Percentiles rank a stretch among this genome's conserved stretches.
Conservation (phyloP, 2,797 vertebrate genomes). For the Cynopterus sphinx region DNA sequence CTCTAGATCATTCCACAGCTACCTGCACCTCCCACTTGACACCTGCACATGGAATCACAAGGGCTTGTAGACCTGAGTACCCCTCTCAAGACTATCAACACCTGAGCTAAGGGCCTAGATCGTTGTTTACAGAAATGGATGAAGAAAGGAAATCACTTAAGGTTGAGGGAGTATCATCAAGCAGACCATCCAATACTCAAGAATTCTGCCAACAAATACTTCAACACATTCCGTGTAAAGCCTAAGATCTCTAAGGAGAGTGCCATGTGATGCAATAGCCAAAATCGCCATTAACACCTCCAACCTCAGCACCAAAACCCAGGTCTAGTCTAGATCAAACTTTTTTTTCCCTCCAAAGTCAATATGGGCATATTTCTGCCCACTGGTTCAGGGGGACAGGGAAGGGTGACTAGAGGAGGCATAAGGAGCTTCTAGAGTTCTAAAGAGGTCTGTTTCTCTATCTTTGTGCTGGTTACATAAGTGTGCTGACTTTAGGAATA, state of each 20-base stretch:
- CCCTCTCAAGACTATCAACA: background rate
- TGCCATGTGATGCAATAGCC: background rate
- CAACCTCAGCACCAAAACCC: background rate
- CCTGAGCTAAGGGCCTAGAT: background rate
- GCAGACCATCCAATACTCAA: background rate
- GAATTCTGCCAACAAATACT: background rate
- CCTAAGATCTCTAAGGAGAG: background rate
- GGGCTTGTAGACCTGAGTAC: background rate
- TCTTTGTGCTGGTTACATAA: background rate
- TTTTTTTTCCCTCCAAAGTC: background rate
- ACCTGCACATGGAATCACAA: fast-evolving
- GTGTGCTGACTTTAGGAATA: background rate
- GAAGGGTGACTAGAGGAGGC: background rate
- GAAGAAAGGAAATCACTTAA: background rate
- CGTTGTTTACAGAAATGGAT: background rate
- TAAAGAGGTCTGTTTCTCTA: background rate
- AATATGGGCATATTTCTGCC: constrained; percentile 72
- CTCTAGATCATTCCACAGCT: background rate
- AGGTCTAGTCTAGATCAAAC: background rate
- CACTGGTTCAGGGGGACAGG: constrained; percentile 29
- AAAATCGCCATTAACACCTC: background rate
- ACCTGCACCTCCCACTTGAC: background rate
- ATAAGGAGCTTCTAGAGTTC: background rate
- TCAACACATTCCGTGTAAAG: background rate
- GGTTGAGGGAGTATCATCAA: background rate